Conservation (phyloP, 1,140 invertebrate genomes). For the Teleopsis dalmanni region DNA sequence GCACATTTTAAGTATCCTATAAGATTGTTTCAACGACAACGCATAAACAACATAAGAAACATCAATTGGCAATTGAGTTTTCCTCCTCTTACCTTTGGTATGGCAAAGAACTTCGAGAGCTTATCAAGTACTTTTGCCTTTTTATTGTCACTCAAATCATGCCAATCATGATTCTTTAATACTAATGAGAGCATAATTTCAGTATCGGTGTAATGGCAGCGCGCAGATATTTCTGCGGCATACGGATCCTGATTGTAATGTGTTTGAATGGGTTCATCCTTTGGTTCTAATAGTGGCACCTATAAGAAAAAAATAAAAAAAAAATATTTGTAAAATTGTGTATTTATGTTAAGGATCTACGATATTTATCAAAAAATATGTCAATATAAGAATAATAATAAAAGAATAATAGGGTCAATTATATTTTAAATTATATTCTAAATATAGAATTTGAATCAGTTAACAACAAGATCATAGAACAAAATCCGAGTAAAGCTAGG, state of each 20-base stretch:
- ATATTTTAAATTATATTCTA: too few species aligned
- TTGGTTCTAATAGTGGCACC: conserved; percentile 36
- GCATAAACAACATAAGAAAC: too few species aligned
- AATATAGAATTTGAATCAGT: too few species aligned
- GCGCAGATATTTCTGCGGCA: conserved; percentile 34
- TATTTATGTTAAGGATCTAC: too few species aligned
- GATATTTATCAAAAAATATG: too few species aligned
- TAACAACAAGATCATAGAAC: too few species aligned
- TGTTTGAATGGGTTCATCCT: conserved; percentile 29
- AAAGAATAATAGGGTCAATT: too few species aligned
- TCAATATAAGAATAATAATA: too few species aligned
- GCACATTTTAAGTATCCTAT: too few species aligned
- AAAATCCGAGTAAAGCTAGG: too few species aligned
- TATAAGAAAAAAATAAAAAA: conserved; percentile 14
- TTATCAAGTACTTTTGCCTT: conserved; percentile 34
- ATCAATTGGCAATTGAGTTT: not conserved
- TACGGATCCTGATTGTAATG: conserved; percentile 32
- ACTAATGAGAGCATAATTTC: conserved; percentile 39
- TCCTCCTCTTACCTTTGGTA: conserved; percentile 40
- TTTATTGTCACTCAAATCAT: conserved; percentile 27
- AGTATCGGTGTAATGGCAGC: conserved; percentile 33
- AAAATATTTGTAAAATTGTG: conserved; percentile 4
- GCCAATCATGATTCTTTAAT: conserved; percentile 36
- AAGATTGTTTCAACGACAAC: too few species aligned
- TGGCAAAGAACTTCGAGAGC: conserved; percentile 40